Conservation (phyloP, 53 echinoderm and acorn worm genomes). For the Temnopleurus reevesii region DNA sequence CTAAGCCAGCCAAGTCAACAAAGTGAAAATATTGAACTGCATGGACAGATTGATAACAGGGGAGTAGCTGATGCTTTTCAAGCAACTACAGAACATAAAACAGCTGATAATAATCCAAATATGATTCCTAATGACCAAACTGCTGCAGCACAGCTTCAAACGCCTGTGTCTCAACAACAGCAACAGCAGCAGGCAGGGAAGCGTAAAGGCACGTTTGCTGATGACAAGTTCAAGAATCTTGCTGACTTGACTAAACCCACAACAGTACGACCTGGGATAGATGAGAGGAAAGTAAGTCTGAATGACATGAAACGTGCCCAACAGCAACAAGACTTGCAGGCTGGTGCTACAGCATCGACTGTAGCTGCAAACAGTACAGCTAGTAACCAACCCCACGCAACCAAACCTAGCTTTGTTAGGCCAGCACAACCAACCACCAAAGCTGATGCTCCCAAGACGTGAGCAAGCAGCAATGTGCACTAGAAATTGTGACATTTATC, state of each 20-base stretch:
- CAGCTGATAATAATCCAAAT: slow-evolving; percentile 23
- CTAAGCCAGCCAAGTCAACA: slow-evolving; percentile 12
- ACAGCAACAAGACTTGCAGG: slow-evolving; percentile 48
- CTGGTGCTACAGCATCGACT: neutral
- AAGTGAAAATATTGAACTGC: slow-evolving; percentile 18
- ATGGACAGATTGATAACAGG: slow-evolving; percentile 18
- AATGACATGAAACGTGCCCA: slow-evolving; percentile 57
- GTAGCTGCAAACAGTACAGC: neutral
- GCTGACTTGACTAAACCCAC: slow-evolving; percentile 42
- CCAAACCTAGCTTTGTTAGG: slow-evolving; percentile 9
- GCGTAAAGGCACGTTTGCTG: slow-evolving; percentile 52
- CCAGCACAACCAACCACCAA: neutral
- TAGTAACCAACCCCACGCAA: neutral
- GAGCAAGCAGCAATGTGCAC: slow-evolving; percentile 6
- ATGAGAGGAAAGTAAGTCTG: slow-evolving; percentile 50
- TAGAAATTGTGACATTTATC: slow-evolving; percentile 54
- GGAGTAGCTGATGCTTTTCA: neutral
- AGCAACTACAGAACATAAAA: neutral
- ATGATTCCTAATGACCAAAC: slow-evolving; percentile 4
- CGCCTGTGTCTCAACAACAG: neutral
- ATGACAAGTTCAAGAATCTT: slow-evolving; percentile 53
- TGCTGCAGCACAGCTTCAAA: neutral
- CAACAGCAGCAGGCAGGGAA: slow-evolving; percentile 20
- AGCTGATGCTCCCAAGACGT: slow-evolving; percentile 35
- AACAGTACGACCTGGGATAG: neutral